Evolutionary conservation across 2,113 vertebrate species (phyloP), one percentile per base, ranked within the genome.

Genomic region (Ctenodactylus gundi): DNA sequence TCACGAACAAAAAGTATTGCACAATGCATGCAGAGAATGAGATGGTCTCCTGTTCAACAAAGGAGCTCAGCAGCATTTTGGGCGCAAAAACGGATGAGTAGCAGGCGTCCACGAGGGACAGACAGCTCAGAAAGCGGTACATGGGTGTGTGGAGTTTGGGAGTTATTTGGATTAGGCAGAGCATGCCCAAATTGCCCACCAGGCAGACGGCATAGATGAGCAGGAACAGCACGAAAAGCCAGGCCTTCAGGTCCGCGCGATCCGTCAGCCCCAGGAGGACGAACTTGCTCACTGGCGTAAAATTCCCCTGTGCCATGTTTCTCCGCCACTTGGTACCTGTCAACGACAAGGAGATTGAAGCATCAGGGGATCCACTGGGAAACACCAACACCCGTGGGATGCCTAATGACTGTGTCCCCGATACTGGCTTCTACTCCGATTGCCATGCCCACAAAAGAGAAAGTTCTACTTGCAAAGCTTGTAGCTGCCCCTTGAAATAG

Each of bases 71-170:
- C 49, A 97, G 58, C 84, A 96, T 93, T 87, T 85, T 91, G 21
- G 97, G 97, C 18, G 89, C 87, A 73, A 96, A 97, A 57, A 93
- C 77, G 11, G 95, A 88, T 0, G 90, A 97, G 53, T 91, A 97
- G 41, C 95, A 96, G 62, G 95, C 88, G 68, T 97, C 95, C 0
- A 89, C 90, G 60, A 96, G 82, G 14, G 96, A 97, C 18, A 97
- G 88, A 23, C 77, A 90, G 49, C 89, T 85, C 4, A 98, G 94
- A 57, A 98, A 96, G 64, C 95, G 84, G 36, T 97, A 97, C 96
- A 97, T 97, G 15, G 97, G 97, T 0, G 51, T 76, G 36, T 44
- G 85, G 46, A 95, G 85, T 46, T 85, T 84, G 44, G 90, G 85
- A 39, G 80, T 80, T 39, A 93, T 18, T 3, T 80, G 65, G 49